These are phyloP conservation scores for Zaprionus bogoriensis DNA, from an alignment of 2,888 invertebrate genomes.

Conservation along the genomic window DNA sequence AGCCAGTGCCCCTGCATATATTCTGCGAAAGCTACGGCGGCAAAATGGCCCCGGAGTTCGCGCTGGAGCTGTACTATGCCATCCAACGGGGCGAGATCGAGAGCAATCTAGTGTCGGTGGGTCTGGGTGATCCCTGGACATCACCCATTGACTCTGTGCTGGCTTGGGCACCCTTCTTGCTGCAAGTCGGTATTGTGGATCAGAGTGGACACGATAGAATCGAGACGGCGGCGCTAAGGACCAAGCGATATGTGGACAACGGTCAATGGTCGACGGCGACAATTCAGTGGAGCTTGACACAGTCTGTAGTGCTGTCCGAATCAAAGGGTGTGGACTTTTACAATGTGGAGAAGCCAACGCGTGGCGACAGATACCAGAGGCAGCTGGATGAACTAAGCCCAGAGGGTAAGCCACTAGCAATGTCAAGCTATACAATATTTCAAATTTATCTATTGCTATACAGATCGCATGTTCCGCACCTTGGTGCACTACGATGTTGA, in stretches of 20 bases:
- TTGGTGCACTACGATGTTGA: conserved; percentile 77
- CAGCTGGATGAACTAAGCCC: conserved; percentile 31
- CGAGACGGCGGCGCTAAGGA: conserved; percentile 84
- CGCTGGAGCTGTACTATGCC: conserved; percentile 85
- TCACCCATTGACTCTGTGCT: conserved; percentile 92
- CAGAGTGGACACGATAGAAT: conserved; percentile 86
- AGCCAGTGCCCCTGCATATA: conserved; percentile 90
- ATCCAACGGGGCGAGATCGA: conserved; percentile 85
- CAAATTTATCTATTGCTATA: neutral
- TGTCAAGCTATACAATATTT: no score
- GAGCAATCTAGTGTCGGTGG: conserved; percentile 90
- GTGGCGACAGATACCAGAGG: conserved; percentile 53
- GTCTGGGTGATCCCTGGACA: conserved; percentile 95
- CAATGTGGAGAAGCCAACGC: conserved; percentile 86
- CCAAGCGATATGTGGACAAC: conserved; percentile 85
- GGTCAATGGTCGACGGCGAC: conserved; percentile 86
- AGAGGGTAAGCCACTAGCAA: conserved; percentile 29
- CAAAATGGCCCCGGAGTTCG: conserved; percentile 95
- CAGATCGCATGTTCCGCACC: conserved; percentile 79
- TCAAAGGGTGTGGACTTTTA: conserved; percentile 90
- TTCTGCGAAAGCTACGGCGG: conserved; percentile 96
- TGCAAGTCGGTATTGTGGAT: conserved; percentile 89
- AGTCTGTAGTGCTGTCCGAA: conserved; percentile 85
- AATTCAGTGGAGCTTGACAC: conserved; percentile 86
- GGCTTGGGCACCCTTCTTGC: conserved; percentile 91